Percentiles rank a stretch among this genome's conserved stretches.
These are phyloP conservation scores for Cyrtodaria siliqua DNA, from an alignment of 2,888 invertebrate species.

Conservation along the genomic window DNA sequence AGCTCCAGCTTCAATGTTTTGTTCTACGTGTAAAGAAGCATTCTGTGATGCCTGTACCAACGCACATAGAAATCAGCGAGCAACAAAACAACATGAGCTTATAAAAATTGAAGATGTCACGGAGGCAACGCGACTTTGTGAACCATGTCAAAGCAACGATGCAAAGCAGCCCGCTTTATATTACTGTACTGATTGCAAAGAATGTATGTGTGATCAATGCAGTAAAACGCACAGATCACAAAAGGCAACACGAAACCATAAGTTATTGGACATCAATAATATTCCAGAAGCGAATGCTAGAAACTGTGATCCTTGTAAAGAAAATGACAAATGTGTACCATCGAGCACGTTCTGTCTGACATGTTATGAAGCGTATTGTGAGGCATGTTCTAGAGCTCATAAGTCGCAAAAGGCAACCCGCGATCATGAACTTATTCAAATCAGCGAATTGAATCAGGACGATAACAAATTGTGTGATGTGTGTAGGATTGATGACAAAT, in stretches of 20 bases:
- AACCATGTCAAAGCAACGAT: too few species aligned
- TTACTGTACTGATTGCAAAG: constrained; percentile 2
- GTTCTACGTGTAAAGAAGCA: constrained; percentile 6
- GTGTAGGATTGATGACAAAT: too few species aligned
- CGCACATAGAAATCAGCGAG: constrained; percentile 1
- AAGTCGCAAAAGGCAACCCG: constrained; percentile 1
- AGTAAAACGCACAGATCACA: neutral
- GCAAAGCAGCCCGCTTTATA: too few species aligned
- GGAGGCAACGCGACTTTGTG: too few species aligned
- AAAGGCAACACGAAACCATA: constrained; percentile 1
- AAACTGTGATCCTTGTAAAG: too few species aligned
- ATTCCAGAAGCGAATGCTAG: too few species aligned
- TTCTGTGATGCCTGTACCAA: neutral
- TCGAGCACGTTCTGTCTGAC: too few species aligned
- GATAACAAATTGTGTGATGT: too few species aligned
- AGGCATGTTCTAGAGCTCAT: too few species aligned
- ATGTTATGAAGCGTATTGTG: too few species aligned
- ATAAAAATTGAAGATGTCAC: neutral
- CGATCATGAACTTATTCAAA: neutral
- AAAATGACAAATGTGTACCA: too few species aligned
- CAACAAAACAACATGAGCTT: neutral
- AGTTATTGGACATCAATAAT: neutral
- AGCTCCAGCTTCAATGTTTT: neutral
- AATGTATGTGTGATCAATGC: constrained; percentile 3
- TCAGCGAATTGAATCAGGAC: neutral